phyloP scores from a whole-genome alignment of 2,113 vertebrate genomes.

The Amphiprion ocellaris region DNA sequence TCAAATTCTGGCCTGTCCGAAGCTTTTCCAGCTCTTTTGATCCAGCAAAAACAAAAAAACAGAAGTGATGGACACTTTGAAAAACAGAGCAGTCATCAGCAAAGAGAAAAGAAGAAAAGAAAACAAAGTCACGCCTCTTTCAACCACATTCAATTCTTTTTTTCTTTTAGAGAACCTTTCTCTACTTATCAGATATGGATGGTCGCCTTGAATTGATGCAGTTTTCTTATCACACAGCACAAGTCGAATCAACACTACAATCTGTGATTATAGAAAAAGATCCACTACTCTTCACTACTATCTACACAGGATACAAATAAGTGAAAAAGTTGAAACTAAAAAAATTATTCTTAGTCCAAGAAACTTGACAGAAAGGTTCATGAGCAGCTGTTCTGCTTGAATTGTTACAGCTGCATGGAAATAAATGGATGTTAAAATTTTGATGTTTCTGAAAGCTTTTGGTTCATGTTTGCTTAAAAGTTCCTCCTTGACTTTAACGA shows the following conservation, averaged over 20 bases:
- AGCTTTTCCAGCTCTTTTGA: conserved; percentile 8
- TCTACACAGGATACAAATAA: too few species aligned
- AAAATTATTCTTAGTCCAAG: neutral
- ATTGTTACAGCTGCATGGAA: neutral
- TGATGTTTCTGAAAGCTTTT: neutral
- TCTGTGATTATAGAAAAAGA: neutral
- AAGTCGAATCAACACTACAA: neutral
- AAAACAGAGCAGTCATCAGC: conserved; percentile 2
- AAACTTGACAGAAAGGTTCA: neutral
- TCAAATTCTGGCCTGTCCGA: conserved; percentile 13
- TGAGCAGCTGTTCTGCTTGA: neutral
- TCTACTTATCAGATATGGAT: neutral
- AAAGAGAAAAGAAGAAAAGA: conserved; percentile 5
- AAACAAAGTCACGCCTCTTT: neutral
- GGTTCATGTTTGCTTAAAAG: neutral
- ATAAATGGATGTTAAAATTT: neutral
- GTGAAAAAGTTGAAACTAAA: neutral
- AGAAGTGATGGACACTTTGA: conserved; percentile 16
- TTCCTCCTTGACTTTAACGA: neutral
- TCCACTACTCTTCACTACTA: neutral
- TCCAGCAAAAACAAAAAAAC: conserved; percentile 45
- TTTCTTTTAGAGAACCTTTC: conserved; percentile 4
- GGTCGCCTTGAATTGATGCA: neutral
- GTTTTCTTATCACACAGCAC: neutral
- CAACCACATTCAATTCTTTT: neutral